These are phyloP conservation scores for Stomatorhinus ivindoensis DNA, from an alignment of 2,113 vertebrate genomes.

Conservation along the genomic window DNA sequence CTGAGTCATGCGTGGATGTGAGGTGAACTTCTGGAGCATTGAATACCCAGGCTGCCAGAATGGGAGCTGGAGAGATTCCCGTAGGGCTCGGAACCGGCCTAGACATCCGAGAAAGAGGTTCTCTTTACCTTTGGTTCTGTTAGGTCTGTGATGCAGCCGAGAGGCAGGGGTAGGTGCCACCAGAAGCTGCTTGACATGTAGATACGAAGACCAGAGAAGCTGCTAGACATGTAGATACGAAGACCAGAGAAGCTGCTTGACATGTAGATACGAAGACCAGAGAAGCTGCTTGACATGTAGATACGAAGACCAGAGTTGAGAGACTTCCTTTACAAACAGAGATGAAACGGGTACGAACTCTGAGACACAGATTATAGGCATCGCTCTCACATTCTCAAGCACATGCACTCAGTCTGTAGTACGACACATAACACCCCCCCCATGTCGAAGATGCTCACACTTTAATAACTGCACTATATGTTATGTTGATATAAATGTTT, in stretches of 20 bases:
- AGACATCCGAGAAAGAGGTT: background rate
- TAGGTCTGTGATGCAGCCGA: background rate
- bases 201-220: background rate
- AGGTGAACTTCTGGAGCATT: background rate
- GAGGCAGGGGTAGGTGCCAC: background rate
- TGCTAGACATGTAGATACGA: background rate
- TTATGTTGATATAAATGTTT: background rate
- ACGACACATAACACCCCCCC: background rate
- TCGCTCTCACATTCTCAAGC: background rate
- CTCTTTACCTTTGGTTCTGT: background rate
- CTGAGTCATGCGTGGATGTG: background rate
- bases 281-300: background rate
- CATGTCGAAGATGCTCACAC: background rate
- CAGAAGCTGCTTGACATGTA: background rate
- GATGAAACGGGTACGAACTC: background rate
- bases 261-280: no score
- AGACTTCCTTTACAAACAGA: background rate
- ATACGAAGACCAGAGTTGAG: background rate
- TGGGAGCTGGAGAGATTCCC: background rate
- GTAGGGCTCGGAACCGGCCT: background rate
- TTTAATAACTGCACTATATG: background rate
- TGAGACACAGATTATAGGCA: background rate
- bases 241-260: background rate
- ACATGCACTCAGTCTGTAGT: background rate
- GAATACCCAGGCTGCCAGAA: no score